Evolutionary conservation across 2,113 vertebrate genomes (phyloP), one percentile per base, ranked within the genome.

Genomic region (Solea solea): DNA sequence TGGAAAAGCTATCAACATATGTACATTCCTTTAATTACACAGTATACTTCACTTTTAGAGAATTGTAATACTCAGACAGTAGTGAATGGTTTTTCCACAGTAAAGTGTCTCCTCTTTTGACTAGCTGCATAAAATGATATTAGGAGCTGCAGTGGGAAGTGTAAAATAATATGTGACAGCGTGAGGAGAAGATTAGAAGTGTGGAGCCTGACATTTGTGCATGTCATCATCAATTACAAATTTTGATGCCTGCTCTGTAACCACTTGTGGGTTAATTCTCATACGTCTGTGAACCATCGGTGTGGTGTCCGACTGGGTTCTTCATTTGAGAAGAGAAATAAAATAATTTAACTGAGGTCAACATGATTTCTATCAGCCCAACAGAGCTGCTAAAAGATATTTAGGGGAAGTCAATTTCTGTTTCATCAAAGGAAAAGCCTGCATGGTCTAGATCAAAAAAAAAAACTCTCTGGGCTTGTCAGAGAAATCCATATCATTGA

Each of bases 401-500:
- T 16, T 41, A 9, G 42, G 52, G 16, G 52, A 70, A n/a, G 49
- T 44, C 50, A 25, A 73, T 77, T 68, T 81, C 40, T 54, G 25
- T 53, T 72, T 66, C 12, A 79, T 69, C 49, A 77, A 74, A 88
- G 49, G 42, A 7, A 1, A 57, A 65, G 4, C 0, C n/a, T 40
- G 71, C 52, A 50, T 44, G 39, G 66, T 45, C 49, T 58, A 60
- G 21, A 80, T 75, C 50, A 2, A 12, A 54, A 2, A 64, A 44
- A 3, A 51, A 61, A 61, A 58, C 14, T 57, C 55, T 25, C 3
- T 21, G 41, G 25, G 25, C 27, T 60, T 5, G 3, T 67, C 40
- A 14, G 48, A 57, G 40, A 76, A 88, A 91, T 89, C 81, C 41
- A 86, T 88, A 74, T 7, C 74, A 86, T 90, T 49, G 82, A 84